Base-by-base conservation (phyloP, 2,113 vertebrate genomes). In the Phoxinus phoxinus region DNA sequence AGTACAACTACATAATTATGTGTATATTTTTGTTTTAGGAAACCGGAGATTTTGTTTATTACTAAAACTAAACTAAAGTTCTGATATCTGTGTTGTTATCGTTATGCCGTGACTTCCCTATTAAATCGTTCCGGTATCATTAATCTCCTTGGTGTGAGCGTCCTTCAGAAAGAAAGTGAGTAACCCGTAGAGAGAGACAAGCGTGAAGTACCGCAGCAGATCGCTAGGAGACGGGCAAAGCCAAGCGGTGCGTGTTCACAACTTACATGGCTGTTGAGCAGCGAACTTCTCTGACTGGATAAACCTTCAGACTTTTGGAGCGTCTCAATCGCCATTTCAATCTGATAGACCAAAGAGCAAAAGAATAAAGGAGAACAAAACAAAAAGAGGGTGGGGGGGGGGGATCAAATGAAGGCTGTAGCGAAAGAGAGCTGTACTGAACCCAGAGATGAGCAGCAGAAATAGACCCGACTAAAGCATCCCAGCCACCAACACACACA, bases 191-290 rank as follows among this genome's bases (percentile, higher is more conserved):
- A 86, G 46, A 84, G 53, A 85, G 53, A 81, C 84, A 58, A 90
- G 65, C 86, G 88, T 81, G 4, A 27, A 84, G 69, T 1, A 51
- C 32, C 8, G 37, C 27, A 37, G 74, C 44, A 86, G 58, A 44
- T 12, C 25, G 44, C 41, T 32, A 82, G 59, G 53, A 73, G 44
- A 71, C 37, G 21, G 74, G 85, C 84, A 73, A 10, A 69, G 86
- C 84, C 82, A 73, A 89, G 86, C 35, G 30, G 87, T 76, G 82
- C 86, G 67, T 87, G 84, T 81, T 92, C 89, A 92, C 90, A 94
- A 99, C 98, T 99, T 98, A 99, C 98, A 97, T 99, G 98, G 96
- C 98, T 99, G 97, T 98, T 99, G 96, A 99, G 97, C 94, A 99
- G 96, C 91, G 96, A 97, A 95, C 97, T 98, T 96, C 98, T 99